Percentiles rank a stretch among this genome's conserved stretches.
phyloP scores from a whole-genome alignment of 1,140 invertebrate species.

The Stratiolaelaps scimitus region DNA sequence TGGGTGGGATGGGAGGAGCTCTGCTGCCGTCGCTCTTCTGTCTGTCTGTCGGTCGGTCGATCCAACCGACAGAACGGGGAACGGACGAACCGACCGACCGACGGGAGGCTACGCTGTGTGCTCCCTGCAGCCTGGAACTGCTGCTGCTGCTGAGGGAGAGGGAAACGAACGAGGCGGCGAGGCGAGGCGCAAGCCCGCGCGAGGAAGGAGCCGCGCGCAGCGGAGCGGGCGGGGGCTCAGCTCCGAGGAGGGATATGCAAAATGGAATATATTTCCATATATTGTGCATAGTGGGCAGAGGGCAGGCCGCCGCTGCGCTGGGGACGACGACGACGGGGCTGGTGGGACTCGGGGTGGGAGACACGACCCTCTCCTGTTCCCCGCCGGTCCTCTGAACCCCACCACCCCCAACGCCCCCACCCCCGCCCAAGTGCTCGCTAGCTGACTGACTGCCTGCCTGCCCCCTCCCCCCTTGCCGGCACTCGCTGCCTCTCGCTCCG shows the following conservation, averaged over 20 bases:
- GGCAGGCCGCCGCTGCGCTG: neutral
- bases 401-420: neutral
- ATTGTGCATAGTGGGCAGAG: slow-evolving; percentile 24
- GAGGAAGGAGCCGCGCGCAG: slow-evolving; percentile 8
- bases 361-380: neutral
- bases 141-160: too few relatives aligned
- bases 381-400: neutral
- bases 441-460: slow-evolving; percentile 4
- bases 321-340: neutral
- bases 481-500: neutral
- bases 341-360: neutral
- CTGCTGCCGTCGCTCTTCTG: neutral
- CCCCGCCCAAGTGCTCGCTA: neutral
- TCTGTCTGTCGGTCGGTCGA: too few relatives aligned
- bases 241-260: slow-evolving; percentile 24
- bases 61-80: too few relatives aligned
- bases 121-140: too few relatives aligned
- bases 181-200: neutral
- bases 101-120: too few relatives aligned
- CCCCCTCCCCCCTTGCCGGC: neutral
- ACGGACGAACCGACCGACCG: too few relatives aligned
- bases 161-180: too few relatives aligned
- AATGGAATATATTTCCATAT: slow-evolving; percentile 29
- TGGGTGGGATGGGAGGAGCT: slow-evolving; percentile 20
- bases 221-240: slow-evolving; percentile 6